Evolutionary conservation across 2,797 vertebrate species (phyloP), one percentile per base, ranked within the genome.

Genomic region (Fratercula arctica): DNA sequence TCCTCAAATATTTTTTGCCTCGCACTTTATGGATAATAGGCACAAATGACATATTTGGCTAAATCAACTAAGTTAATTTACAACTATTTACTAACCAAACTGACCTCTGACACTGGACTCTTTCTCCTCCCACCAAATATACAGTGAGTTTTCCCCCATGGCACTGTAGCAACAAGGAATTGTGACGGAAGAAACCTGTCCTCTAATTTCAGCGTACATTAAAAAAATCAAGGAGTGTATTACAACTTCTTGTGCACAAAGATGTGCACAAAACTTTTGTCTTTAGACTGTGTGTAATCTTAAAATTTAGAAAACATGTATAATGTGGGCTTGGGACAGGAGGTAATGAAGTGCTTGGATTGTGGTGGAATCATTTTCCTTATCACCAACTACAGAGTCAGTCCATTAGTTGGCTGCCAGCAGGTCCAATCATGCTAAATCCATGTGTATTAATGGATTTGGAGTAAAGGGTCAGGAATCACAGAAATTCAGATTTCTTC

Each of bases 351-450:
- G 53, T 67, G 6, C 41, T 89, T 83, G 39, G 75, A 89, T 73
- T 83, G 61, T 72, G 79, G 66, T 90, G 43, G 85, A 91, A 85
- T 87, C 16, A 20, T 91, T 96, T 96, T 59, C 63, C 74, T 96
- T 96, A 95, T 93, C 90, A 76, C 57, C 56, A 84, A 16, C 73
- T 92, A 87, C 56, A 92, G 37, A 95, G 87, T 87, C 74, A 94
- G 63, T 78, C 74, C 75, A 70, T 84, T 93, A 89, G 81, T 59
- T 95, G 51, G 13, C 60, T 96, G 77, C 60, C 73, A 78, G 46
- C 60, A 92, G 70, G 70, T 77, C 74, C 28, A 90, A 61, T 94
- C 70, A 20, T 66, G 17, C n/a, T 92, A 95, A 97, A 90, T 95
- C 73, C 48, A 20, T 78, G 24, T 87, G 69, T 83, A 92, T 73